Evolutionary conservation across 2,888 invertebrate species (phyloP).

Genomic region (Chromoteleia sp.): DNA sequence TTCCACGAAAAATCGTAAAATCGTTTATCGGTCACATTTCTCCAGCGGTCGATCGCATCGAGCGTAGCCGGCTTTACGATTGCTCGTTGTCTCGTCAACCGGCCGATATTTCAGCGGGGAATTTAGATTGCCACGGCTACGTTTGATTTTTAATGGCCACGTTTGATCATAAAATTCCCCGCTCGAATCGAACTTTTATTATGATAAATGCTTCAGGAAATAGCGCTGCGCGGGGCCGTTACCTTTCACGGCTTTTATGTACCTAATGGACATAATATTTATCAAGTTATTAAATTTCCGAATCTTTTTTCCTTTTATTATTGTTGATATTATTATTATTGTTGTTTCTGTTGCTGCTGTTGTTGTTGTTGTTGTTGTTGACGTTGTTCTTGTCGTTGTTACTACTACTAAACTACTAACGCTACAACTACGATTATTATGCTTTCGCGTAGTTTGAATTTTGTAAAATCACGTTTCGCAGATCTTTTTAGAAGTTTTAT

Average conservation of each 20-base stretch:
- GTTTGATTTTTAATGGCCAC: conserved; percentile 63
- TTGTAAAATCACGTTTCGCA: neutral
- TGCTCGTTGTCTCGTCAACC: conserved; percentile 68
- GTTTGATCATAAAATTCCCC: conserved; percentile 65
- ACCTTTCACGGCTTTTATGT: conserved; percentile 39
- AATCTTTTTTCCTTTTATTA: neutral
- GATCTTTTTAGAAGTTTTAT: neutral
- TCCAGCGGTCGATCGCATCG: conserved; percentile 45
- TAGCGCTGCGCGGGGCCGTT: conserved; percentile 20
- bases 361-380: too few relatives aligned
- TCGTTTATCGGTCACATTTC: conserved; percentile 73
- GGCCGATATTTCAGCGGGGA: conserved; percentile 61
- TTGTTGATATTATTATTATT: conserved; percentile 1
- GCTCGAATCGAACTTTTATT: conserved; percentile 57
- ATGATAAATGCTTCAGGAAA: conserved; percentile 56
- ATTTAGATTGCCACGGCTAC: conserved; percentile 65
- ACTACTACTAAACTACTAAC: too few relatives aligned
- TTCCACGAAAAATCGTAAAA: conserved; percentile 75
- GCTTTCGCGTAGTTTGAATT: too few relatives aligned
- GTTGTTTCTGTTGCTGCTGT: too few relatives aligned
- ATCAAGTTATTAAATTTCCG: conserved; percentile 12
- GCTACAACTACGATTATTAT: too few relatives aligned
- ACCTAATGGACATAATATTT: conserved; percentile 8
- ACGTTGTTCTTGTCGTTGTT: too few relatives aligned
- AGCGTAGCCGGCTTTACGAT: conserved; percentile 66